Percentiles rank a stretch among this genome's conserved stretches.
Evolutionary conservation across 2,888 invertebrate species (phyloP).

Genomic region (Epirrhoe tristata): DNA sequence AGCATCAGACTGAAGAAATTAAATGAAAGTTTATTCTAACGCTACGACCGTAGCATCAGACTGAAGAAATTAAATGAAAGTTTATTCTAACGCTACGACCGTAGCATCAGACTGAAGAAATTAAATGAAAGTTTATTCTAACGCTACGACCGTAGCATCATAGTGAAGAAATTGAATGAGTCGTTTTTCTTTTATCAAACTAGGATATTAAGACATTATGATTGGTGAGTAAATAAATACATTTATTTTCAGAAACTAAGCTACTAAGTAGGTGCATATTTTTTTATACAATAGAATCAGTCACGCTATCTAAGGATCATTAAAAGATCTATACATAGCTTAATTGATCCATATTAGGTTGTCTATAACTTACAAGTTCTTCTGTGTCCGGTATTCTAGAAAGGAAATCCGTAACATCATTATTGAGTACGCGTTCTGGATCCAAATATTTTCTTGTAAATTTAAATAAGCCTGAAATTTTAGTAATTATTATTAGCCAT

Average conservation of each 20-base stretch:
- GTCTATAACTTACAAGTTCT: constrained; percentile 63
- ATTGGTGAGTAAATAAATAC: no score
- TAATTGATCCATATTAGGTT: neutral
- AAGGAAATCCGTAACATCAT: constrained; percentile 75
- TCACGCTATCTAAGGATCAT: no score
- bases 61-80: no score
- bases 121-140: neutral
- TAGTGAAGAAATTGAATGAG: no score
- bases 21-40: neutral
- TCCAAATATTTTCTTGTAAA: constrained; percentile 70
- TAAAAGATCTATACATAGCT: neutral
- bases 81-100: neutral
- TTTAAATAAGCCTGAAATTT: constrained; percentile 67
- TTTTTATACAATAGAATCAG: no score
- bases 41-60: no score
- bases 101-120: neutral
- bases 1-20: neutral
- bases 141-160: no score
- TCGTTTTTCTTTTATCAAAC: no score
- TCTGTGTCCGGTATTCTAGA: constrained; percentile 75
- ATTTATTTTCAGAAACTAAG: neutral
- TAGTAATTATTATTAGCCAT: neutral
- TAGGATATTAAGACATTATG: no score
- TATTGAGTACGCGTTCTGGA: constrained; percentile 69
- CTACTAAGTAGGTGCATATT: neutral